Evolutionary conservation across 2,797 vertebrate genomes (phyloP), one percentile per base, ranked within the genome.

Genomic region (Botia kubotai): DNA sequence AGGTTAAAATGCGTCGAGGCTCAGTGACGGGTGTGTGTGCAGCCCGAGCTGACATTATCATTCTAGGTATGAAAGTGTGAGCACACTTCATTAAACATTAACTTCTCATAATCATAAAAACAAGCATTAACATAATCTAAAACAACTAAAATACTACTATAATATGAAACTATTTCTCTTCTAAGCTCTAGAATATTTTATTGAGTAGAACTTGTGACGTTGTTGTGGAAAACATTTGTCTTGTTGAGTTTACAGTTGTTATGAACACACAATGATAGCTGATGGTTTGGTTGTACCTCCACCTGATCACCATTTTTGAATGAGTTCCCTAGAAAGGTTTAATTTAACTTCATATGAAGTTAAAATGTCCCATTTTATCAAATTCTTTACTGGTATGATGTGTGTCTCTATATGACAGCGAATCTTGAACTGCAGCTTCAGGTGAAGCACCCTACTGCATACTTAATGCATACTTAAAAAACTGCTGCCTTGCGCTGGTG

Each of bases 1-100:
- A 63, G 81, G 77, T 63, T 65, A 57, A 43, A 33, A 71, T 58
- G 39, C 69, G 58, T 70, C 33, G 57, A 50, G 62, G 60, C 53
- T 76, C 80, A 72, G 53, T 60, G 57, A 80, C 68, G 21, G 62
- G 63, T 62, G 68, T 80, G 39, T 3, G 10, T 67, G 58, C 23
- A 4, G 72, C 53, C 58, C 6, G 68, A 26, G 33, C 43, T n/a
- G 58, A 72, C 43, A 50, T 39, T 63, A 52, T 55, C 52, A 21
- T 60, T 77, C 26, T 43, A 65, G 8, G 53, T n/a, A 14, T 71
- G 65, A 79, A 68, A 33, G 58, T 60, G 21, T 60, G 57, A 12
- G n/a, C 19, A 26, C 12, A 55, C 53, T 55, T 6, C n/a, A 60
- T 29, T 16, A 0, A 33, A 33, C 33, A 17, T 4, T 26, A 16